Conservation (phyloP, 2,888 invertebrate genomes). For the Aspidiotus destructor region DNA sequence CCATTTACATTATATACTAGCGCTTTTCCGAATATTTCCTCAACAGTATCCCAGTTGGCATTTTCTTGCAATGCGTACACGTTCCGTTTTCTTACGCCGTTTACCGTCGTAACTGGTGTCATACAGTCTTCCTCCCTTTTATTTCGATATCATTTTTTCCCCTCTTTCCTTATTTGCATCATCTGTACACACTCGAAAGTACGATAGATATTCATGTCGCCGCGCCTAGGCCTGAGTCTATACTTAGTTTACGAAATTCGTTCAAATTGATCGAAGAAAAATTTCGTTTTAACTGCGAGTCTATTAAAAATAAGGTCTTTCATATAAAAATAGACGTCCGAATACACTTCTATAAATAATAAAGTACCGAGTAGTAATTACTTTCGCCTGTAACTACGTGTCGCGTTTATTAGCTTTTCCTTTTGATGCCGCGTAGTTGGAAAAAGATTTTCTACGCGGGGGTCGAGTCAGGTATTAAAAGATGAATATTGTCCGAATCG, state of each 20-base stretch:
- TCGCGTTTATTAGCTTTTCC: background rate
- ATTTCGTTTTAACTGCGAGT: too few relatives aligned
- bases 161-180: conserved; percentile 8
- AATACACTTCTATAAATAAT: too few relatives aligned
- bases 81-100: background rate
- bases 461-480: conserved; percentile 30
- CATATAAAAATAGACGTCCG: too few relatives aligned
- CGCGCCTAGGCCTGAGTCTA: too few relatives aligned
- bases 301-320: too few relatives aligned
- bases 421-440: background rate
- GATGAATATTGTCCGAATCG: conserved; percentile 30
- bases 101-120: too few relatives aligned
- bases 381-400: too few relatives aligned
- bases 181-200: background rate
- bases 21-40: conserved; percentile 28
- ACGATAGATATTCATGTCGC: too few relatives aligned
- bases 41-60: background rate
- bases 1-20: conserved; percentile 32
- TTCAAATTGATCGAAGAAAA: too few relatives aligned
- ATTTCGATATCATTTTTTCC: conserved; percentile 17
- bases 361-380: too few relatives aligned
- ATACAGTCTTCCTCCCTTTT: background rate
- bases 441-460: conserved; percentile 11
- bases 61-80: background rate
- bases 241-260: too few relatives aligned